Evolutionary conservation across 2,888 invertebrate species (phyloP).

Genomic region (Laothoe populi): DNA sequence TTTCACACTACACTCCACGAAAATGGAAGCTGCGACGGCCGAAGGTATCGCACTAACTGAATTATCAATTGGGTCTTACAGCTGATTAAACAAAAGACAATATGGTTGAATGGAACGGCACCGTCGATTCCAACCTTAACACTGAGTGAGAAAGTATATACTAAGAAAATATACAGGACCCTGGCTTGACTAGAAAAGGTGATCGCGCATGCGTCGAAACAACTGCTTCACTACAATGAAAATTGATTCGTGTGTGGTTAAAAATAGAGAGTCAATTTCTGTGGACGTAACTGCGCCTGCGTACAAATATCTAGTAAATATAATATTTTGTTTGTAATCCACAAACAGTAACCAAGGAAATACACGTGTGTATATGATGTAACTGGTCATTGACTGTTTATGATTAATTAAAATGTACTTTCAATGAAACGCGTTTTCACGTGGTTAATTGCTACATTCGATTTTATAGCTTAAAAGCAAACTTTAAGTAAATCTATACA

Average conservation of each 20-base stretch:
- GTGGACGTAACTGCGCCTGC: conserved; percentile 23
- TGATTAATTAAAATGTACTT: conserved; percentile 20
- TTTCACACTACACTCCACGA: conserved; percentile 24
- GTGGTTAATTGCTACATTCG: not conserved
- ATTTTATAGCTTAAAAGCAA: not conserved
- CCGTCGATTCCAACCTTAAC: conserved; percentile 63
- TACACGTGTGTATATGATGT: conserved; percentile 49
- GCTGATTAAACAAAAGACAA: conserved; percentile 74
- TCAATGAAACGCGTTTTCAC: not conserved
- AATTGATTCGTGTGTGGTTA: not conserved
- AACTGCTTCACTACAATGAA: not conserved
- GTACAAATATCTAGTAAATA: conserved; percentile 11
- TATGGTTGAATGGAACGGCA: conserved; percentile 54
- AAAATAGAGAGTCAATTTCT: conserved; percentile 9
- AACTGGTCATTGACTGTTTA: conserved; percentile 40
- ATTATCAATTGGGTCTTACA: conserved; percentile 79
- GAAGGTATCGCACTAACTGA: conserved; percentile 59
- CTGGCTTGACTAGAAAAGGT: conserved; percentile 37
- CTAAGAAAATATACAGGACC: conserved; percentile 43
- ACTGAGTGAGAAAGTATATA: conserved; percentile 56
- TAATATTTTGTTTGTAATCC: conserved; percentile 65
- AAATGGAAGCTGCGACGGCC: conserved; percentile 31
- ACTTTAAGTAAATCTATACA: too few species aligned
- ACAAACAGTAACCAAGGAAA: conserved; percentile 65
- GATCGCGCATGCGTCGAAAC: conserved; percentile 71